Evolutionary conservation across 2,888 invertebrate species (phyloP), one percentile per base, ranked within the genome.

Genomic region (Ophion slaviceki): DNA sequence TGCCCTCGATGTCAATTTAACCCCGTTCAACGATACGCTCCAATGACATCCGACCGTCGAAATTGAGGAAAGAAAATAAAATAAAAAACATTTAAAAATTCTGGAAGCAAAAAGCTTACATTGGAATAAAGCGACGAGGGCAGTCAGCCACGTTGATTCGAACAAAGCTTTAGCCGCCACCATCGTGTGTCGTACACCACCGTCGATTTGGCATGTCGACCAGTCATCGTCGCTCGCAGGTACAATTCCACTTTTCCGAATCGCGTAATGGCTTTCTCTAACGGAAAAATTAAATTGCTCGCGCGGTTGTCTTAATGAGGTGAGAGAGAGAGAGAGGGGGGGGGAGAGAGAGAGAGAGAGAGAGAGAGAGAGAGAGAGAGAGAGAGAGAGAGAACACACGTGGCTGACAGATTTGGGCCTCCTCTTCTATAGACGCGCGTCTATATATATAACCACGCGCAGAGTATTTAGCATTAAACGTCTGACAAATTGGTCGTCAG

Each of bases 401-500:
- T 36, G 36, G 68, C 72, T 68, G 64, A 61, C 80, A 32, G 59
- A 47, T 76, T 61, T 57, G 53, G 57, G 40, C 36, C 17, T 14
- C 59, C 45, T 45, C 61, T 67, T 14, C 40, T 17, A 59, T 66
- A 53, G 28, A 70, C 70, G 59, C 32, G 61, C 66, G 71, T 70
- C 47, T 79, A 67, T 40, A 20, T 14, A 11, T 20, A 71, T 24
- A 53, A 45, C 20, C 14, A 32, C 32, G 32, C 2, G 40, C 80
- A 75, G 40, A 67, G 47, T 47, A 47, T 47, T 74, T 75, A 40
- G 83, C 78, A 78, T 87, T 83, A 84, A 87, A 81, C 80, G 81
- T 88, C 86, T 87, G 85, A 85, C 81, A 88, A 88, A 88, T 88
- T 87, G 87, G 87, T 87, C 88, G 87, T 88, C 88, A 86, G 88